These are phyloP conservation scores for Melopsittacus undulatus DNA, from an alignment of 2,797 vertebrate species.

Conservation along the genomic window DNA sequence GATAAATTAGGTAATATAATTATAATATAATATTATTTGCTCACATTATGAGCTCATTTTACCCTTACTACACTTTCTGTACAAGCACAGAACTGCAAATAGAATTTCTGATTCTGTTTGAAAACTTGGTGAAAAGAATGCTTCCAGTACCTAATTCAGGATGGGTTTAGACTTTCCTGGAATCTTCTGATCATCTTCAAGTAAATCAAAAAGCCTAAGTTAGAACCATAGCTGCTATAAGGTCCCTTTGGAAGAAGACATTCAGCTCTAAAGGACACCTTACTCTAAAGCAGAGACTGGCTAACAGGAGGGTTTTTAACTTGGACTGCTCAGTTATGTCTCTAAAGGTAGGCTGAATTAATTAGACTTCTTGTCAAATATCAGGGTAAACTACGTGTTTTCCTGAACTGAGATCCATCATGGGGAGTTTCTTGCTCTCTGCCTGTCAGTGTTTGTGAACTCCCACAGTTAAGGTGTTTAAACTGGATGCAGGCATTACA, in stretches of 20 bases:
- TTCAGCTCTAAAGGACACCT: background rate
- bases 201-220: background rate
- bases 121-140: background rate
- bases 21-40: background rate
- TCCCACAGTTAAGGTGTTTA: background rate
- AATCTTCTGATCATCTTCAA: background rate
- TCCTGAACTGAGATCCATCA: background rate
- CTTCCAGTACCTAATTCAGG: background rate
- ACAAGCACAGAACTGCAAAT: background rate
- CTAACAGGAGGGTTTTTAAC: background rate
- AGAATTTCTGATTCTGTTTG: background rate
- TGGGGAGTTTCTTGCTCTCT: background rate
- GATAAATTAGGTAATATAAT: too few species aligned
- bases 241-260: background rate
- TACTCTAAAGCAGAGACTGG: background rate
- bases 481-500: background rate
- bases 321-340: background rate
- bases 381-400: background rate
- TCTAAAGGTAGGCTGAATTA: background rate
- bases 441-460: background rate
- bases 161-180: background rate
- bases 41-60: background rate
- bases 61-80: background rate
- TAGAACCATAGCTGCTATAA: background rate
- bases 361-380: background rate